phyloP scores from a whole-genome alignment of 1,140 invertebrate species.

The Diabrotica virgifera region DNA sequence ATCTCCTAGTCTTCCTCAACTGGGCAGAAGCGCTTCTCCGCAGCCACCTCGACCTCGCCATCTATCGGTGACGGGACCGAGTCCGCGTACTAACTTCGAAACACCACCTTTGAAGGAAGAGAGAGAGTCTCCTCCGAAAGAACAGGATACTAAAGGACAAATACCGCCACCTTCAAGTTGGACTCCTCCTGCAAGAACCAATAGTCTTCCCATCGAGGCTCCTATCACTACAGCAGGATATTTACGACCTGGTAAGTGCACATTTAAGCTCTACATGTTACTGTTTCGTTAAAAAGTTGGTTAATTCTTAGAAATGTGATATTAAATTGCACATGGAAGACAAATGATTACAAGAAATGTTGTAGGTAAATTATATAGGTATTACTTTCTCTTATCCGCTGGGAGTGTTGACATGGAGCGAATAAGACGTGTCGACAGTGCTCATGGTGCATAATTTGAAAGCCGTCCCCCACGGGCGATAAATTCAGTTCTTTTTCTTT shows the following conservation, averaged over 20 bases:
- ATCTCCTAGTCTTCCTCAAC: slow-evolving; percentile 49
- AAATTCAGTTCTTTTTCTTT: too few relatives aligned
- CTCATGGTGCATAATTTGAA: too few relatives aligned
- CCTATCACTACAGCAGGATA: neutral
- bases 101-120: slow-evolving; percentile 46
- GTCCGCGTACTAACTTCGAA: slow-evolving; percentile 46
- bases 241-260: slow-evolving; percentile 9
- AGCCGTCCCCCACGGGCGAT: too few relatives aligned
- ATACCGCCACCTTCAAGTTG: slow-evolving; percentile 27
- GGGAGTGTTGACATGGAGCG: too few relatives aligned
- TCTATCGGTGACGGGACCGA: slow-evolving; percentile 37
- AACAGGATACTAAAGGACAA: slow-evolving; percentile 22
- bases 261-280: neutral
- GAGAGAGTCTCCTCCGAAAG: slow-evolving; percentile 38
- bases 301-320: too few relatives aligned
- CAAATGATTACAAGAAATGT: too few relatives aligned
- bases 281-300: too few relatives aligned
- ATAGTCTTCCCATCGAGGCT: slow-evolving; percentile 34
- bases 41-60: slow-evolving; percentile 42
- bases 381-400: too few relatives aligned
- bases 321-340: too few relatives aligned
- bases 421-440: too few relatives aligned
- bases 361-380: too few relatives aligned
- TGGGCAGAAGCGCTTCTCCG: slow-evolving; percentile 45
- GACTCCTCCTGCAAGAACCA: slow-evolving; percentile 34